phyloP scores from a whole-genome alignment of 2,113 vertebrate genomes.

The Oxyura jamaicensis region DNA sequence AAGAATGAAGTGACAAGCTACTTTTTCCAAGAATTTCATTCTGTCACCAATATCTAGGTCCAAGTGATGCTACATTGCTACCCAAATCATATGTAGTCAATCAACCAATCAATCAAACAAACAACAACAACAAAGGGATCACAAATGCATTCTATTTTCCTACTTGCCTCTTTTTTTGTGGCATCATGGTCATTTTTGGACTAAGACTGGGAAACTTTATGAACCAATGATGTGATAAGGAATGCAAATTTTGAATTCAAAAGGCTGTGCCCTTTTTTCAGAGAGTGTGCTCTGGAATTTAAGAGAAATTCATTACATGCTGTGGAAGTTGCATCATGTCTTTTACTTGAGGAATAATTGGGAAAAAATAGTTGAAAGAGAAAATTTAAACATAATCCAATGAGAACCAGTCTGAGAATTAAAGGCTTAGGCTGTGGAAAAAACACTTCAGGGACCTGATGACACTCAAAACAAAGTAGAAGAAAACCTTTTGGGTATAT shows the following conservation, averaged over 20 bases:
- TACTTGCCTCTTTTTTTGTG: background rate
- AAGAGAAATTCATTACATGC: background rate
- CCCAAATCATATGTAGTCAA: background rate
- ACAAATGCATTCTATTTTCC: rapidly evolving
- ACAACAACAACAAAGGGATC: background rate
- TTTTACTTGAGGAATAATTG: background rate
- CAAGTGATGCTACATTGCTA: background rate
- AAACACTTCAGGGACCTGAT: background rate
- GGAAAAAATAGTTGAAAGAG: background rate
- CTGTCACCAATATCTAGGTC: background rate
- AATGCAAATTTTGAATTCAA: background rate
- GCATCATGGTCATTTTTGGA: background rate
- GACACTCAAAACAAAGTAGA: background rate
- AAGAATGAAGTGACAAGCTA: background rate
- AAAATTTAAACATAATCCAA: background rate
- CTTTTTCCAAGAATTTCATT: background rate
- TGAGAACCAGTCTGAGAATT: background rate
- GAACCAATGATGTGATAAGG: background rate
- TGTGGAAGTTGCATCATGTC: rapidly evolving
- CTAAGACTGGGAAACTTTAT: background rate
- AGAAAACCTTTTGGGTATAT: background rate
- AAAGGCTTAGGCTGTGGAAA: background rate
- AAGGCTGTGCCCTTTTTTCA: background rate
- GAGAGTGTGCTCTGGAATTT: background rate
- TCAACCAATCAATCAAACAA: background rate